Evolutionary conservation across 2,113 vertebrate species (phyloP), one percentile per base, ranked within the genome.

Genomic region (Entelurus aequoreus): DNA sequence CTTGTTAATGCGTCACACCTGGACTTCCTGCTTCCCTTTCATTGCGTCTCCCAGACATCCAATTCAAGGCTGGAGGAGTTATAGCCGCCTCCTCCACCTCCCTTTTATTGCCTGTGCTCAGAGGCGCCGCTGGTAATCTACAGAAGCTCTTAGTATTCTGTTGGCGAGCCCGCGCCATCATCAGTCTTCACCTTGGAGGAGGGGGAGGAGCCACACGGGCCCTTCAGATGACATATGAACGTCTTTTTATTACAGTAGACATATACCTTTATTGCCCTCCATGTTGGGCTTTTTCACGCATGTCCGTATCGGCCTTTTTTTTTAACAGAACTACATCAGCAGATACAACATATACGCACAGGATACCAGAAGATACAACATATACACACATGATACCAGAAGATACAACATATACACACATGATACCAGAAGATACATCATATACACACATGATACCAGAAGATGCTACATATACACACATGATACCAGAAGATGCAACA

Each of bases 141-240:
- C 76, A 75, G 59, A 13, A 58, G 70, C 63, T 66, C 77, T 84
- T 84, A 72, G 83, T 81, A 83, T 84, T 84, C 84, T 66, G 44
- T 63, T 62, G 11, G 66, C 50, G 67, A 14, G 35, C 66, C 63
- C 4, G 74, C 77, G 82, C 78, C 79, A 77, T 71, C 79, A 75
- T 65, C 21, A 72, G 63, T 42, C 7, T 42, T 42, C 40, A 42
- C 40, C 40, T 42, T 42, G 8, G n/a, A 63, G 71, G n/a, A 75
- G 68, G 55, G 65, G 73, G 15, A 40, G 52, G 68, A 73, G 64
- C 5, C 60, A 54, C 70, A 72, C 56, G 73, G 66, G 63, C 35
- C 60, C 53, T 76, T 75, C 71, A 21, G 8, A 54, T 54, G 35
- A 40, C 37, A 56, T 36, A 52, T 21, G n/a, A 21, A 21, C 21